Evolutionary conservation across 2,888 invertebrate species (phyloP).

Genomic region (Glyphotaelius pellucidus): DNA sequence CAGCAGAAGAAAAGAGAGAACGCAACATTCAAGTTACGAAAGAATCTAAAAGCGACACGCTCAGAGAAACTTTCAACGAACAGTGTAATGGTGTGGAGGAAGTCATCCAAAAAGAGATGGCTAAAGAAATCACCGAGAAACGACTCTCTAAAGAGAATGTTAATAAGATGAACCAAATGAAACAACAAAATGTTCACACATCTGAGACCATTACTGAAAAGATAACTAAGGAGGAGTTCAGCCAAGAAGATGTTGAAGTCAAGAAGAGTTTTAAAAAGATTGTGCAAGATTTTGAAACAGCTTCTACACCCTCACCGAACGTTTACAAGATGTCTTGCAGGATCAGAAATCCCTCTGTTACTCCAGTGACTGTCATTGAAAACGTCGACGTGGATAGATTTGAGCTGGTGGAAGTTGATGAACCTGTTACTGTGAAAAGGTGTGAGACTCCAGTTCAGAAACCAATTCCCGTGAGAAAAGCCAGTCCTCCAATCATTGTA

Average conservation of each 20-base stretch:
- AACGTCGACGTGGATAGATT: constrained; percentile 34
- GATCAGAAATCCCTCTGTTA: constrained; percentile 45
- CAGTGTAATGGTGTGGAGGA: constrained; percentile 23
- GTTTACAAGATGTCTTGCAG: constrained; percentile 53
- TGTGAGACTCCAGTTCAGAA: constrained; percentile 8
- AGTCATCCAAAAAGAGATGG: background rate
- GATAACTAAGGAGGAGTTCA: background rate
- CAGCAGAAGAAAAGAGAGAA: constrained; percentile 16
- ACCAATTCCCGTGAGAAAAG: background rate
- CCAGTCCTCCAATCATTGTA: constrained; percentile 41
- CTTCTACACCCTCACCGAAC: constrained; percentile 53
- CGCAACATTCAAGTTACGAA: constrained; percentile 7
- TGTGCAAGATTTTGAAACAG: constrained; percentile 50
- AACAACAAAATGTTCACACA: background rate
- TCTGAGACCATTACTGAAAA: background rate
- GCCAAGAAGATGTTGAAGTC: constrained; percentile 70
- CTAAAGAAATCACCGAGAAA: background rate
- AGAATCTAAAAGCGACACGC: background rate
- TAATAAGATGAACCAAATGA: background rate
- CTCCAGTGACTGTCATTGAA: constrained; percentile 28
- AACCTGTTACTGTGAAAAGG: background rate
- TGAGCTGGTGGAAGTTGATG: constrained; percentile 29
- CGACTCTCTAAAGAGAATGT: background rate
- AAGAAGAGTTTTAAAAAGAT: constrained; percentile 59
- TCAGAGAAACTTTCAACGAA: background rate